These are phyloP conservation scores for Acleris cristana DNA, from an alignment of 2,888 invertebrate genomes.

Conservation along the genomic window DNA sequence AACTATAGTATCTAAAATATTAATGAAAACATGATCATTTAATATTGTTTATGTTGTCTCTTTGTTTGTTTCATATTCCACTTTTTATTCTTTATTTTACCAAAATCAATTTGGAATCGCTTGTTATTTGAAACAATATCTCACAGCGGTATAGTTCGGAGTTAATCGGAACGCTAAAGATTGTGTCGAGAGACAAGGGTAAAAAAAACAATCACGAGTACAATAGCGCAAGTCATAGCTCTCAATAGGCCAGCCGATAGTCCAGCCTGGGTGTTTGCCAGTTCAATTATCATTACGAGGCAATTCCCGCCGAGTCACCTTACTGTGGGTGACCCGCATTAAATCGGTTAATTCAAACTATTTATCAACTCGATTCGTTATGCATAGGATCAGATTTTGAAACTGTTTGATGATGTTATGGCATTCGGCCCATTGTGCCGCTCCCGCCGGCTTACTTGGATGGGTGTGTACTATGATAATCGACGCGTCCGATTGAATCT, in stretches of 20 bases:
- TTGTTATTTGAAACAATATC: conserved; percentile 68
- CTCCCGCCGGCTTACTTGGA: conserved; percentile 73
- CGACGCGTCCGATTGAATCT: conserved; percentile 72
- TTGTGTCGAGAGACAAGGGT: conserved; percentile 80
- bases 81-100: conserved; percentile 16
- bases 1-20: neutral
- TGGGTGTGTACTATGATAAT: conserved; percentile 80
- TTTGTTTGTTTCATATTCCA: conserved; percentile 3
- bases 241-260: conserved; percentile 73
- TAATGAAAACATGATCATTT: neutral
- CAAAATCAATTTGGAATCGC: conserved; percentile 38
- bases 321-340: conserved; percentile 83
- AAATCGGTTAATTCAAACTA: conserved; percentile 84
- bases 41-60: neutral
- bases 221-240: conserved; percentile 81
- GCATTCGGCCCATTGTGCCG: conserved; percentile 70
- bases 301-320: conserved; percentile 74
- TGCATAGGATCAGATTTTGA: conserved; percentile 82
- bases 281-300: conserved; percentile 83
- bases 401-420: conserved; percentile 82
- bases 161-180: conserved; percentile 83
- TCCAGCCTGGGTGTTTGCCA: conserved; percentile 81
- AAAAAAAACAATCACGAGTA: conserved; percentile 78
- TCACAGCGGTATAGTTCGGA: conserved; percentile 78
- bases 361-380: conserved; percentile 82